Percentiles rank a stretch among this genome's conserved stretches.
phyloP scores from a whole-genome alignment of 1,140 invertebrate genomes.

The Rhyzopertha dominica region DNA sequence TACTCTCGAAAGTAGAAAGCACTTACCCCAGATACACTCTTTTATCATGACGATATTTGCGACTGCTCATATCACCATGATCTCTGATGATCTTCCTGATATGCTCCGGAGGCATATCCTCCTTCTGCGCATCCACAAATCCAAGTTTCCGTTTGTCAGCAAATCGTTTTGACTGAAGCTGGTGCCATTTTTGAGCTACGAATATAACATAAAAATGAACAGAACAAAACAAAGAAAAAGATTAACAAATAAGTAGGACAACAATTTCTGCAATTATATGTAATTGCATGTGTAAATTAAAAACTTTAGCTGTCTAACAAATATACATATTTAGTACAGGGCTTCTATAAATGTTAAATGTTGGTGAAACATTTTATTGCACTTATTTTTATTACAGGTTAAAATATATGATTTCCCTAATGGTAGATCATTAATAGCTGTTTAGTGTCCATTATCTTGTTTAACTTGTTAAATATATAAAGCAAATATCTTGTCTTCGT shows the following conservation, averaged over 20 bases:
- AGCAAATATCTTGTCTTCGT: too few species aligned
- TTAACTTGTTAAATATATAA: too few species aligned
- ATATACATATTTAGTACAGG: too few species aligned
- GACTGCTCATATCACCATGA: constrained; percentile 99
- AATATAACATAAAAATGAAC: constrained; percentile 40
- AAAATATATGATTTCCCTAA: too few species aligned
- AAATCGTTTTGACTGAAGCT: constrained; percentile 95
- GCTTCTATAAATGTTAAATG: too few species aligned
- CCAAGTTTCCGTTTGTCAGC: constrained; percentile 98
- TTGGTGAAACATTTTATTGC: too few species aligned
- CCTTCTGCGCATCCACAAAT: constrained; percentile 98
- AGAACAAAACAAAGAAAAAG: constrained; percentile 7
- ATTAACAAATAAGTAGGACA: constrained; percentile 11
- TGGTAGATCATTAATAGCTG: too few species aligned
- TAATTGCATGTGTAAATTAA: too few species aligned
- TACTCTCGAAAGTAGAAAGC: too few species aligned
- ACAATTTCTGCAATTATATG: constrained; percentile 10
- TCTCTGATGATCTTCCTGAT: constrained; percentile 98
- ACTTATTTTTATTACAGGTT: too few species aligned
- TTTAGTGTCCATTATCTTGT: too few species aligned
- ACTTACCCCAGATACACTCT: constrained; percentile 90
- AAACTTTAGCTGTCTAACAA: too few species aligned
- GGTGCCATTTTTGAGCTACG: constrained; percentile 97
- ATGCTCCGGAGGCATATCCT: constrained; percentile 99
- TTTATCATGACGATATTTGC: constrained; percentile 98